phyloP scores from a whole-genome alignment of 1,140 invertebrate genomes.

The Meloidogyne hapla region DNA sequence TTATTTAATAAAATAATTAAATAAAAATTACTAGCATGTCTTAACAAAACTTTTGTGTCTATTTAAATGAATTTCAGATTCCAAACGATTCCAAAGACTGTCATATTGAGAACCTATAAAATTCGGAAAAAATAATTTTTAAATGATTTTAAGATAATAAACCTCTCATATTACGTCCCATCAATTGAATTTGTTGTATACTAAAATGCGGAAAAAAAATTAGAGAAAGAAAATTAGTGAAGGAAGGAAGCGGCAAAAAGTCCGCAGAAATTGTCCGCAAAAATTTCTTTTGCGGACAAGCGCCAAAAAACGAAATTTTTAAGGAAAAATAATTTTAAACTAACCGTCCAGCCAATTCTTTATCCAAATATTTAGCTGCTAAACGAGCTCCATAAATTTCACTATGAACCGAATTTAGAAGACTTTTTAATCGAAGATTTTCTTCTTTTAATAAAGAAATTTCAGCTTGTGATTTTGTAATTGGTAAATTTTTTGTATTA shows the following conservation, averaged over 20 bases:
- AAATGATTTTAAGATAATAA: slow-evolving; percentile 78
- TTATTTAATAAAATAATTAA: background rate
- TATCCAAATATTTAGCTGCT: slow-evolving; percentile 81
- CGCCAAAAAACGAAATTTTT: background rate
- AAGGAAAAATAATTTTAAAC: slow-evolving; percentile 13
- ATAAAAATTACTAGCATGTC: slow-evolving; percentile 66
- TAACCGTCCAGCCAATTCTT: slow-evolving; percentile 77
- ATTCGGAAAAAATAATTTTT: slow-evolving; percentile 66
- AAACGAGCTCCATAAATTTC: slow-evolving; percentile 80
- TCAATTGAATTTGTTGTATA: slow-evolving; percentile 82
- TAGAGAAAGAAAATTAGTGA: too few species aligned
- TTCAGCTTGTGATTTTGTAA: slow-evolving; percentile 70
- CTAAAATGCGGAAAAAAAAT: slow-evolving; percentile 64
- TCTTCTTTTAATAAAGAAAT: slow-evolving; percentile 73
- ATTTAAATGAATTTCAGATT: slow-evolving; percentile 81
- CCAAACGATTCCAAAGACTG: slow-evolving; percentile 79
- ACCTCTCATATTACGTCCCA: slow-evolving; percentile 71
- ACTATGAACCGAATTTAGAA: slow-evolving; percentile 73
- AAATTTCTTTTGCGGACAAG: slow-evolving; percentile 35
- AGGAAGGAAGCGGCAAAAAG: too few species aligned
- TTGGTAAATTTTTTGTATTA: slow-evolving; percentile 64
- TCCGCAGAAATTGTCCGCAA: background rate
- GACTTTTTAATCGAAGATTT: slow-evolving; percentile 73
- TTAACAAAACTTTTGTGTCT: slow-evolving; percentile 65
- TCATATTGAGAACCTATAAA: slow-evolving; percentile 74